Conservation (phyloP, 92 coral and sea anemone species). For the Porites cylindrica region DNA sequence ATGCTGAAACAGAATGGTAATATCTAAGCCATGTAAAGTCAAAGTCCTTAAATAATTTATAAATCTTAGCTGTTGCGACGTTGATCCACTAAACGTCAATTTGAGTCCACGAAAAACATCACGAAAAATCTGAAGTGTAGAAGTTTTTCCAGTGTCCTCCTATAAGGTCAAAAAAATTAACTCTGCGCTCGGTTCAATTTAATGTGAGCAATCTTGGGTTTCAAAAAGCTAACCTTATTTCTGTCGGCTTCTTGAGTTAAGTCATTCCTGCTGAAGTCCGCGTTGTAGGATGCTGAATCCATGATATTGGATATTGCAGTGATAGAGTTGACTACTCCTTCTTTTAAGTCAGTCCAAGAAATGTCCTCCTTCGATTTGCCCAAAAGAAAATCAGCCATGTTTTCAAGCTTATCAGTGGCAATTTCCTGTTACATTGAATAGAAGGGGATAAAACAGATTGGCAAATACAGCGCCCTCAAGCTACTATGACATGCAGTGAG, state of each 20-base stretch:
- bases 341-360: slow-evolving; percentile 46
- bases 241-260: background rate
- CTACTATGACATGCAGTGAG: too few relatives aligned
- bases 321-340: slow-evolving; percentile 57
- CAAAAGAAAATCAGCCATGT: slow-evolving; percentile 47
- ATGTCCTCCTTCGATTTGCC: slow-evolving; percentile 60
- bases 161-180: too few relatives aligned
- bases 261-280: slow-evolving; percentile 21
- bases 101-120: too few relatives aligned
- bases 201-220: background rate
- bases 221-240: background rate
- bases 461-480: background rate
- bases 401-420: slow-evolving; percentile 49
- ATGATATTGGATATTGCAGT: slow-evolving; percentile 66
- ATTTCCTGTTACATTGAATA: slow-evolving; percentile 27
- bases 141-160: too few relatives aligned
- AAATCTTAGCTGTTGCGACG: too few relatives aligned
- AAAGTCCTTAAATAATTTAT: too few relatives aligned
- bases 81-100: too few relatives aligned
- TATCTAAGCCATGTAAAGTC: too few relatives aligned
- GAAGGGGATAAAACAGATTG: background rate
- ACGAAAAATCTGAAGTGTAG: too few relatives aligned
- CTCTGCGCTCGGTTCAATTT: too few relatives aligned
- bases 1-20: too few relatives aligned
- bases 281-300: slow-evolving; percentile 64